Percentiles rank a stretch among this genome's conserved stretches.
These are phyloP conservation scores for Alligator sinensis DNA, from an alignment of 2,113 vertebrate genomes.

Conservation along the genomic window DNA sequence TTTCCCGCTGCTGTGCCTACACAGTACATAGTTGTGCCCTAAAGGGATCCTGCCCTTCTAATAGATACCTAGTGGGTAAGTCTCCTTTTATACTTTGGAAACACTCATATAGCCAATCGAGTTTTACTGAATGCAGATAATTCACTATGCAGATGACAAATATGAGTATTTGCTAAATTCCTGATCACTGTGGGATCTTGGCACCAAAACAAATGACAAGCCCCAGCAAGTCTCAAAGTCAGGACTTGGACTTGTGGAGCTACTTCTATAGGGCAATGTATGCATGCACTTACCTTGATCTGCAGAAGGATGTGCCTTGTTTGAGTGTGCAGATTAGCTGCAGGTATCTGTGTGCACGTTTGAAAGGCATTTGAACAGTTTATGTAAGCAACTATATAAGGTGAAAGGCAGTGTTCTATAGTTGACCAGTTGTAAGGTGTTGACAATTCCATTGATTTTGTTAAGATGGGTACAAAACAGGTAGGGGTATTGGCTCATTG, in stretches of 20 bases:
- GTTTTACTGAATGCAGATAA: conserved; percentile 11
- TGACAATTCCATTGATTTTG: not conserved
- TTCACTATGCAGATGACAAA: not conserved
- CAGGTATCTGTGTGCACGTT: not conserved
- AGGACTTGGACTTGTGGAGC: not conserved
- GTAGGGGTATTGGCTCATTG: not conserved
- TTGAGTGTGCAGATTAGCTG: not conserved
- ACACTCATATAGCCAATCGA: not conserved
- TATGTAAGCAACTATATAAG: not conserved
- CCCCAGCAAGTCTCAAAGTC: not conserved
- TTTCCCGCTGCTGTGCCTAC: not conserved
- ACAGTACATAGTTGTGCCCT: not conserved
- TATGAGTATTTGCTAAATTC: not conserved
- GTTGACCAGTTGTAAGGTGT: not conserved
- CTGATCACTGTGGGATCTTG: not conserved
- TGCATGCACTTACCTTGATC: not conserved
- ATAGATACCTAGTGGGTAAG: not conserved
- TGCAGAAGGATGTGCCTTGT: not conserved
- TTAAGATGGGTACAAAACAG: not conserved
- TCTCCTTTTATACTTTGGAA: not conserved
- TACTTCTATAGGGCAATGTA: not conserved
- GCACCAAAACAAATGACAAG: not conserved
- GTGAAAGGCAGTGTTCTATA: not conserved
- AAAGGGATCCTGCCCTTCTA: not conserved
- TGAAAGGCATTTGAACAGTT: not conserved